Base-by-base conservation (phyloP, 2,113 vertebrate species). In the Lutjanus erythropterus region DNA sequence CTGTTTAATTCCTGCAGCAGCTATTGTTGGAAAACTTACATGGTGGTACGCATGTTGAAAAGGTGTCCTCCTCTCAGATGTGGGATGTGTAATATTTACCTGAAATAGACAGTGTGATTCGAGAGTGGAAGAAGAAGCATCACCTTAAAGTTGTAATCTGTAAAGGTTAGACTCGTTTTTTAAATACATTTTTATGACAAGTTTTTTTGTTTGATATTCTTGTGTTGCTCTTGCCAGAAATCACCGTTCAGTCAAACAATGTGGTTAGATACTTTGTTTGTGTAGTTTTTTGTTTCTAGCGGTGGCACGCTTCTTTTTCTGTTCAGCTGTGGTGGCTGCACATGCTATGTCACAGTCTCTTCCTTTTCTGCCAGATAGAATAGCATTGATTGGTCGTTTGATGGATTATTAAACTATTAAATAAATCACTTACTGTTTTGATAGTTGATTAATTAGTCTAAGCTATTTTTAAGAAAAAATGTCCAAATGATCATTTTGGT, bases 261-360 rank as follows among this genome's bases (percentile, higher is more conserved):
- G 68, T 18, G 55, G 81, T 73, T 66, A 50, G 33, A 71, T 77
- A 41, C 27, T 50, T 58, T 42, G 21, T 29, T 37, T 59, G 58
- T 64, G 66, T 68, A 50, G 11, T 35, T 27, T 53, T 27, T 25
- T 5, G 16, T 49, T 59, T 49, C 29, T 47, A 64, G 6, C 56
- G n/a, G 59, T 50, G 25, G 52, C 6, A 7, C 25, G 37, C 29
- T 0, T 66, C 29, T 62, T 47, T 75, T 42, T 56, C 69, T 67
- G 8, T 61, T 60, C 44, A 67, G 31, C 27, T 58, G 66, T 37
- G 55, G 67, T 35, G 44, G 71, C 59, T 53, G 66, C 21, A 76
- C 18, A 0, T 50, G 7, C 53, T 31, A 31, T 80, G 44, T 60
- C 31, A 61, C 68, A 60, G 42, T 42, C 62, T 82, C 27, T 27